Conservation (phyloP, 2,888 invertebrate species). For the Euplexia lucipara region DNA sequence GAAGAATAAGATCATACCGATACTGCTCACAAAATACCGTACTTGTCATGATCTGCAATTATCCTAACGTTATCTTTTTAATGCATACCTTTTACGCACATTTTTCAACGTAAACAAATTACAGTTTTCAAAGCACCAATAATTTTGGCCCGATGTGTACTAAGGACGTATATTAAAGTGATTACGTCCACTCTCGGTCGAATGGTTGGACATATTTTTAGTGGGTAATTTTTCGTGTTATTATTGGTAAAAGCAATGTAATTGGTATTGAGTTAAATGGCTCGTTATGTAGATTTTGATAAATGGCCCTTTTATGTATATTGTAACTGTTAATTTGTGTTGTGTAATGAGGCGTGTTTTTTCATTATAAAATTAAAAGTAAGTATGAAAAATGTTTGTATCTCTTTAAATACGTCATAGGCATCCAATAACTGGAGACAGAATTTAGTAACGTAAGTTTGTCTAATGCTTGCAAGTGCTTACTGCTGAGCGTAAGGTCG, state of each 20-base stretch:
- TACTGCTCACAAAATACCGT: conserved; percentile 60
- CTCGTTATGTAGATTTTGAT: conserved; percentile 58
- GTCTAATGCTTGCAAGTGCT: too few relatives aligned
- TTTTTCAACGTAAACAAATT: conserved; percentile 78
- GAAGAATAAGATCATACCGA: conserved; percentile 50
- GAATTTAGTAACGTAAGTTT: too few relatives aligned
- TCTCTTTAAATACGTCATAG: too few relatives aligned
- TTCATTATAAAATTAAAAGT: background rate
- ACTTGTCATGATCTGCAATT: conserved; percentile 64
- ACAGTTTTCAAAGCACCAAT: conserved; percentile 82
- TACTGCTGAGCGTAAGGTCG: too few relatives aligned
- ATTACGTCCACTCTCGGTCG: conserved; percentile 84
- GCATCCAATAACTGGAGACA: too few relatives aligned
- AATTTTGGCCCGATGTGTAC: conserved; percentile 80
- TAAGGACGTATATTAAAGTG: conserved; percentile 82
- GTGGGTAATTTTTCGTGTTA: conserved; percentile 80
- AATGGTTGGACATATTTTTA: conserved; percentile 86
- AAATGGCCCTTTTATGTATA: conserved; percentile 39
- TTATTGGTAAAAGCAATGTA: conserved; percentile 84
- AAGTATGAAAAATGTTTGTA: background rate
- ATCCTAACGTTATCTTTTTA: conserved; percentile 63
- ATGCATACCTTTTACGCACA: conserved; percentile 67
- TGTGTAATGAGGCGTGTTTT: conserved; percentile 14
- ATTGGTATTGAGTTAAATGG: conserved; percentile 72
- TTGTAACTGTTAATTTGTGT: conserved; percentile 24